Base-by-base conservation (phyloP, 2,113 vertebrate genomes). In the Pogona vitticeps region DNA sequence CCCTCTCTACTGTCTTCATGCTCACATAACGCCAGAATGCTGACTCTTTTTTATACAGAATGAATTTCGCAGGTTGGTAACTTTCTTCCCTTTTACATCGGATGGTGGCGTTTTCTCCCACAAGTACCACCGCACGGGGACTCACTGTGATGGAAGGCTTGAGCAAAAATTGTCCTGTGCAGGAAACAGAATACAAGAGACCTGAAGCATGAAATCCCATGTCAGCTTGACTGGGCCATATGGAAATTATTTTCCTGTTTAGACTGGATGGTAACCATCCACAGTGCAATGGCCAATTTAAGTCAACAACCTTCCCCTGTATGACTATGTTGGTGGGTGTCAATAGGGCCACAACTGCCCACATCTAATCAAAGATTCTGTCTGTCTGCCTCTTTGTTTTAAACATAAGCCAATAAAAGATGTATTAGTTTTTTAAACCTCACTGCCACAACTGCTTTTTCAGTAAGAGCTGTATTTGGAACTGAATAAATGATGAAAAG, bases 21-120 rank as follows among this genome's bases (percentile, higher is more conserved):
- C 0, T 6, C 14, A 33, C 3, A 1, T 4, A 1, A 18, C 8
- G 0, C 52, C 20, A 8, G 8, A 28, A 77, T 33, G 18, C 0
- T 58, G 87, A 26, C 73, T 80, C 26, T 86, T 92, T 42, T 89
- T 86, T 85, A 86, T 61, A 1, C 89, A 86, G 80, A 88, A 86
- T 0, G 0, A 87, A 80, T 1, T 38, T 0, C 80, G 80, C 0
- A 20, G 63, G 0, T 31, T 23, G 0, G 58, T 28, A 1, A 90
- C 2, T 0, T 42, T 56, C 2, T 42, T 56, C 2, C 7, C 36
- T 68, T 0, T 0, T 67, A n/a, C 94, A 94, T 18, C 28, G 6
- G 61, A 89, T 81, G 31, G 9, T 61, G 42, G 20, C 38, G 28
- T 80, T 42, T 33, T 31, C 23, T 5, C 88, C 71, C 15, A 20